These are phyloP conservation scores for Balearica regulorum DNA, from an alignment of 2,797 vertebrate genomes.

Conservation along the genomic window DNA sequence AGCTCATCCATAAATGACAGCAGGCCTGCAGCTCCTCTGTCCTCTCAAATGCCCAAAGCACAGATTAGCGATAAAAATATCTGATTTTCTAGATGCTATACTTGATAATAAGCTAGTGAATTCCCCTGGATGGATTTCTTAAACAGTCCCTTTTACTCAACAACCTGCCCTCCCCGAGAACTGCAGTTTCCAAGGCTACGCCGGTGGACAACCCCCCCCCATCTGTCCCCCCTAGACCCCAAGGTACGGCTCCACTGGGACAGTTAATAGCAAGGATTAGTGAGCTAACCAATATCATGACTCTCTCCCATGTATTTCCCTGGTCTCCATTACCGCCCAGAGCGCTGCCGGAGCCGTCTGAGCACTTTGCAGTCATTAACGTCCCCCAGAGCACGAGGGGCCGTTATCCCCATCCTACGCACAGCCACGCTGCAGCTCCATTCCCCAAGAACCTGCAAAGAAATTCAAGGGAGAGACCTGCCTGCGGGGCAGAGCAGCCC, in stretches of 20 bases:
- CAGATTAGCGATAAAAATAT: conserved; percentile 50
- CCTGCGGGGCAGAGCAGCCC: background rate
- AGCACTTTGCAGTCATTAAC: background rate
- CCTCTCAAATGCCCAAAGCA: conserved; percentile 22
- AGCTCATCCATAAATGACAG: conserved; percentile 54
- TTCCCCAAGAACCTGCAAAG: background rate
- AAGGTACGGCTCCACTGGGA: background rate
- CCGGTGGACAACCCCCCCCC: background rate
- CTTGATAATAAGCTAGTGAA: conserved; percentile 30
- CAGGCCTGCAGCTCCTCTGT: conserved; percentile 15
- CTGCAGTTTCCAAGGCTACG: background rate
- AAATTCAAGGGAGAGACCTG: background rate
- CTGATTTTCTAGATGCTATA: conserved; percentile 44
- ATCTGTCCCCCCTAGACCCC: background rate
- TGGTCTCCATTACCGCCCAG: background rate
- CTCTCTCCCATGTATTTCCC: background rate
- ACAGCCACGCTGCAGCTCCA: background rate
- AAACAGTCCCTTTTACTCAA: conserved; percentile 12
- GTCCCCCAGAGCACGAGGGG: background rate
- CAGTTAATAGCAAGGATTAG: background rate
- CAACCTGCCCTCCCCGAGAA: background rate
- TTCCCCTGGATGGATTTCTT: conserved; percentile 31
- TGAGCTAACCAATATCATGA: background rate
- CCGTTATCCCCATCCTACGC: background rate
- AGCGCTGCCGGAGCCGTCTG: background rate